phyloP scores from a whole-genome alignment of 2,113 vertebrate species.

The Callipepla californica region DNA sequence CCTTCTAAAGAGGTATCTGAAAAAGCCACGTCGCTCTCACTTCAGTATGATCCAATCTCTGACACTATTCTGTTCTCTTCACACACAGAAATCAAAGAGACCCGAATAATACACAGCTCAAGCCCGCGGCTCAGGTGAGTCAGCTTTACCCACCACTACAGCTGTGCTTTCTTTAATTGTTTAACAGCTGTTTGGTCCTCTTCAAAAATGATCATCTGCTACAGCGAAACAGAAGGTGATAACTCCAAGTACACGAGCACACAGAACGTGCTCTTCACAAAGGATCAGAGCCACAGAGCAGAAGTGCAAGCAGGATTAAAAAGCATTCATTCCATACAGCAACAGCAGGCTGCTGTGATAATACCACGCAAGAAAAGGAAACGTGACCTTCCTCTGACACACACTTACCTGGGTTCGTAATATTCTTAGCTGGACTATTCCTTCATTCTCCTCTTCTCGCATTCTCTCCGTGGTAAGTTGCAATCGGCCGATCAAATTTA shows the following conservation, averaged over 20 bases:
- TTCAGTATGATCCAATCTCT: rapidly evolving
- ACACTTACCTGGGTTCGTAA: conserved; percentile 94
- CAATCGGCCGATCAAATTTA: conserved; percentile 97
- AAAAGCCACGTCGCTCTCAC: not conserved
- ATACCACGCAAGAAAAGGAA: not conserved
- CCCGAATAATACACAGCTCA: not conserved
- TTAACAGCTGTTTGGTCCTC: not conserved
- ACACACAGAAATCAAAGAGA: not conserved
- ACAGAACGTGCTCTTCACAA: not conserved
- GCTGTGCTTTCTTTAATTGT: not conserved
- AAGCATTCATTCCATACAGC: not conserved
- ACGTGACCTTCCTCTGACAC: not conserved
- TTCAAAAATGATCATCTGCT: not conserved
- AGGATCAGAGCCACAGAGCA: not conserved
- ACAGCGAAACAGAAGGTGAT: not conserved
- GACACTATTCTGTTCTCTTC: not conserved
- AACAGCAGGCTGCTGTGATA: not conserved
- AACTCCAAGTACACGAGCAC: not conserved
- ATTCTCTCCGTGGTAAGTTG: conserved; percentile 98
- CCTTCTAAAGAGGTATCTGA: not conserved
- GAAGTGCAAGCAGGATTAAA: not conserved
- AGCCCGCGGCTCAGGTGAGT: not conserved
- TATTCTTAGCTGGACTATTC: conserved; percentile 98
- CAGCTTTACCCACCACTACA: not conserved
- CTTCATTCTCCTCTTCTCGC: conserved; percentile 99